Evolutionary conservation across 2,113 vertebrate species (phyloP), one percentile per base, ranked within the genome.

Genomic region (Ochotona princeps): DNA sequence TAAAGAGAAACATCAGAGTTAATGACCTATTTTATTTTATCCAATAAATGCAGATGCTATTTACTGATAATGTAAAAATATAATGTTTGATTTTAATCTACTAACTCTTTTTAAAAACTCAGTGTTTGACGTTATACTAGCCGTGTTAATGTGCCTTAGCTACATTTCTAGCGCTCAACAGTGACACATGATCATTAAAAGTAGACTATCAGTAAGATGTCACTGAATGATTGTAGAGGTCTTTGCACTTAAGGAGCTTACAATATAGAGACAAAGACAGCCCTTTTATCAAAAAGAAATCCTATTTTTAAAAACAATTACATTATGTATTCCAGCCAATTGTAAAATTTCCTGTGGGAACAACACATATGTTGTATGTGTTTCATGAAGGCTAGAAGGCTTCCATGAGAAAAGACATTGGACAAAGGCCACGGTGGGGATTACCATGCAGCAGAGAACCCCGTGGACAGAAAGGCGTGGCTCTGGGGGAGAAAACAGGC

Each of bases 1-100:
- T 67, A 47, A 89, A 51, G 28, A 85, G 47, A 82, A 85, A 88
- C 1, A 85, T 7, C 82, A 21, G 94, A 86, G 83, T 86, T 44
- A 81, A 23, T 74, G 26, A n/a, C 57, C 38, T 35, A 54, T 84
- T 95, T 76, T 91, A 28, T 80, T 88, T 93, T 88, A 79, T 35
- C 15, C 44, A 73, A 0, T 69, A 13, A 85, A 65, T 90, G 61
- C 51, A 86, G 75, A 90, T 94, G 79, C 74, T 57, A 67, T 26
- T 89, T 91, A 93, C 9, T 79, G n/a, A 75, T 70, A 86, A 11
- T 57, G 23, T 81, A 83, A 69, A 57, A 86, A 57, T 51, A 79
- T 60, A 65, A 91, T 57, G 49, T 76, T 6, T 30, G 20, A 79
- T 69, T 93, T 75, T 54, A 75, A 26, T 75, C 30, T 90, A 70